phyloP scores from a whole-genome alignment of 2,113 vertebrate genomes.

The Triplophysa tibetana region DNA sequence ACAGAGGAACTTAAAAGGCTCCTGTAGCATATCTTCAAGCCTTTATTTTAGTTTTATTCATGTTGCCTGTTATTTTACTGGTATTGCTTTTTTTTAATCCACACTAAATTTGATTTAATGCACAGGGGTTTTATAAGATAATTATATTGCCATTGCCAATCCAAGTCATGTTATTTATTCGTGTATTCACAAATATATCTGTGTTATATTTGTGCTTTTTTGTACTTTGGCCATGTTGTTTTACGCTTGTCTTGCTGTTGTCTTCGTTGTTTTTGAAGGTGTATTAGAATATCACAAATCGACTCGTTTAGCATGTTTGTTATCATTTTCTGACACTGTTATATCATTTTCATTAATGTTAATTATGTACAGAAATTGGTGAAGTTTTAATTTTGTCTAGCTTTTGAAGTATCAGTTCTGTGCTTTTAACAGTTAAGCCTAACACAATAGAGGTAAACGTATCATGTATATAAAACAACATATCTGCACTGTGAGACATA shows the following conservation, averaged over 20 bases:
- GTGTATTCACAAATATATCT: conserved; percentile 23
- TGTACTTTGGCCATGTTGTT: conserved; percentile 8
- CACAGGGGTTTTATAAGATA: conserved; percentile 50
- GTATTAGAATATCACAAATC: conserved; percentile 12
- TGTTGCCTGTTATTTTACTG: conserved; percentile 32
- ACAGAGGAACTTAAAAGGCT: conserved; percentile 25
- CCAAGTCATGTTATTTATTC: conserved; percentile 29
- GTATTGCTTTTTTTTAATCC: conserved; percentile 35
- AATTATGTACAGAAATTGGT: conserved; percentile 18
- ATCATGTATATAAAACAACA: conserved; percentile 19
- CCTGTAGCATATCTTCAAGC: conserved; percentile 39
- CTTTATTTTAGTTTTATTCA: conserved; percentile 26
- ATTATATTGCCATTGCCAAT: conserved; percentile 16
- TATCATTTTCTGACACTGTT: conserved; percentile 14
- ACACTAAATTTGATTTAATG: conserved; percentile 35
- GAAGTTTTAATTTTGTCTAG: background rate
- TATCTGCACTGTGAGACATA: conserved; percentile 29
- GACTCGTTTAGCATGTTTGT: conserved; percentile 34
- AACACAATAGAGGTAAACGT: background rate
- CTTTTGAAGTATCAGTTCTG: conserved; percentile 4
- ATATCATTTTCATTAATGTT: conserved; percentile 16
- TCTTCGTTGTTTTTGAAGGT: conserved; percentile 19
- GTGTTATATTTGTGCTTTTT: conserved; percentile 33
- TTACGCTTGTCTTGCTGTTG: conserved; percentile 33
- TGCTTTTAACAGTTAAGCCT: background rate